Evolutionary conservation across 2,888 invertebrate species (phyloP).

Genomic region (Mythimna lalbum): DNA sequence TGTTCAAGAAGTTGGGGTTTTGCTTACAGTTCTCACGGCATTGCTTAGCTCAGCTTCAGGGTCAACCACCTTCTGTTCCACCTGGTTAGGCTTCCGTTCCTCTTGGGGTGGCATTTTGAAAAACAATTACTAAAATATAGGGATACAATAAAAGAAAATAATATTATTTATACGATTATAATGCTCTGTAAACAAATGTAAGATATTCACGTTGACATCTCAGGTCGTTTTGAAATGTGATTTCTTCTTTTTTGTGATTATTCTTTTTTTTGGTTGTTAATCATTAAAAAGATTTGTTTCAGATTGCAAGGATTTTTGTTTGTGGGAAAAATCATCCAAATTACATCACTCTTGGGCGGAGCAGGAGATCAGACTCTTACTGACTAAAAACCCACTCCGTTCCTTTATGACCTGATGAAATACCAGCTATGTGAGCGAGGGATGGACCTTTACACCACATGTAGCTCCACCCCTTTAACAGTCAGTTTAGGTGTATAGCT

Average conservation of each 20-base stretch:
- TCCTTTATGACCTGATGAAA: no score
- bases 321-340: no score
- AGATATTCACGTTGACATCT: conserved; percentile 33
- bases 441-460: no score
- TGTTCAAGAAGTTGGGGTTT: neutral
- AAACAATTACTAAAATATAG: conserved; percentile 41
- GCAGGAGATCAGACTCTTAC: no score
- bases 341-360: no score
- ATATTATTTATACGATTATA: conserved; percentile 37
- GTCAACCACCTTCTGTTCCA: conserved; percentile 82
- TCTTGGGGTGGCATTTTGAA: conserved; percentile 79
- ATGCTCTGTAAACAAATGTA: conserved; percentile 26
- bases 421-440: no score
- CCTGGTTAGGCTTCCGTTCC: conserved; percentile 66
- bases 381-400: no score
- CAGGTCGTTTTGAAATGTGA: conserved; percentile 36
- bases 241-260: conserved; percentile 26
- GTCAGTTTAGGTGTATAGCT: no score
- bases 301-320: no score
- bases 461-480: no score
- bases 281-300: no score
- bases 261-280: neutral
- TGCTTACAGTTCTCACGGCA: conserved; percentile 82
- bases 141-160: conserved; percentile 47
- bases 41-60: conserved; percentile 87